phyloP scores from a whole-genome alignment of 2,113 vertebrate genomes.

The Nicator chloris region DNA sequence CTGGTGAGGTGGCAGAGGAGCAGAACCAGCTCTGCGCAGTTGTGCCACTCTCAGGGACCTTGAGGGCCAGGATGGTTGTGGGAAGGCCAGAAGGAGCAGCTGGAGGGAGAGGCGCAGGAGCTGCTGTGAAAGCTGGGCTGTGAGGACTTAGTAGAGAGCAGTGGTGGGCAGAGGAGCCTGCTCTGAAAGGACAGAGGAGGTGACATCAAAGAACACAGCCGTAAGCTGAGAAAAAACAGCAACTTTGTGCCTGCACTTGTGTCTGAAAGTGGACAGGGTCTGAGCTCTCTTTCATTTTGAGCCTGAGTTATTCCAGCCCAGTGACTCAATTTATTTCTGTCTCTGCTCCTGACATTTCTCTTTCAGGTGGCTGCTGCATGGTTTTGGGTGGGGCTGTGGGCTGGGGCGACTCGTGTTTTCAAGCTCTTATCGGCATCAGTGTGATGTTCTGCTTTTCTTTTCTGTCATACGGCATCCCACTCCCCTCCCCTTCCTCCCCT shows the following conservation, averaged over 20 bases:
- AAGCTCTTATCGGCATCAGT: slow-evolving; percentile 25
- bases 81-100: background rate
- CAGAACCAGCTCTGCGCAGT: background rate
- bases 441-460: slow-evolving; percentile 58
- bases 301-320: background rate
- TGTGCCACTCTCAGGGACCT: rapidly evolving
- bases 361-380: slow-evolving; percentile 49
- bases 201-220: background rate
- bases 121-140: background rate
- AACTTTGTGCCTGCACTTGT: background rate
- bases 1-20: background rate
- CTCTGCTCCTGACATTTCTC: slow-evolving; percentile 12
- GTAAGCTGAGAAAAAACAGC: background rate
- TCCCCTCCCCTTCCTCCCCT: slow-evolving; percentile 69
- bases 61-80: background rate
- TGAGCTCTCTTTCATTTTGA: slow-evolving; percentile 30
- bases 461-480: slow-evolving; percentile 37
- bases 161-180: background rate
- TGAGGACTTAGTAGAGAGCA: background rate
- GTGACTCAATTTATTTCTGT: slow-evolving; percentile 26
- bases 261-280: background rate
- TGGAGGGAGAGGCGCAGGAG: background rate
- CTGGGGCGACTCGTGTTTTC: slow-evolving; percentile 52
- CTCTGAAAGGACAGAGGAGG: background rate
- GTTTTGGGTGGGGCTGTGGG: slow-evolving; percentile 50